Evolutionary conservation across 92 coral and sea anemone species (phyloP), one percentile per base, ranked within the genome.

Genomic region (Paragorgia papillata): DNA sequence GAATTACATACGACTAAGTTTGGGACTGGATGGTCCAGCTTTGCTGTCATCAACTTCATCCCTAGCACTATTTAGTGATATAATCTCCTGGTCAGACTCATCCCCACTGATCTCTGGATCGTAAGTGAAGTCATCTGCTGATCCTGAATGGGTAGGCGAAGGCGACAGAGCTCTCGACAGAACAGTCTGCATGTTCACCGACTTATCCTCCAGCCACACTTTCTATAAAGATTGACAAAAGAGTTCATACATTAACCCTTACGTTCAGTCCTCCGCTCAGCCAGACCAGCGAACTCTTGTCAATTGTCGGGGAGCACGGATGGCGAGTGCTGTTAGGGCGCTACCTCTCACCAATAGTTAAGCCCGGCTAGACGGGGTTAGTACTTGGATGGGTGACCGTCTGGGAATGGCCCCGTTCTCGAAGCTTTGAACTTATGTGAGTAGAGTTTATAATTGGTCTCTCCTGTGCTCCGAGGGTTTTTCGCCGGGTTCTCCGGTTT

Each of bases 81-180:
- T 51, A 6, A 17, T 51, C 43, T 74, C 80, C 14, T 31, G 4
- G 37, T 79, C 89, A 26, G 86, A 91, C 31, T 87, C 93, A 55
- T 91, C 97, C 17, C 85, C 85, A 19, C 97, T 91, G 27, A 93
- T 86, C 66, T 93, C 97, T 19, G 97, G 92, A 46, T 90, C 88
- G 57, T 77, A 58, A 24, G 91, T 83, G 54, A 90, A 83, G 19
- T 85, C 85, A 15, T 88, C 92, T 34, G 75, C 61, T 57, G 91
- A 90, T 3, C 88, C 71, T 10, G 90, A 76, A 59, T 82, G 80
- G 0, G 66, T 35, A 7, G 88, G 86, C 1, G 92, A 85, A 27
- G 73, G 34, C 2, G 90, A 76, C 8, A 85, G 91, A 0, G 90
- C 86, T 28, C 57, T 57, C 14, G 79, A 83, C 9, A 62, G 35